Conservation (phyloP, 2,888 invertebrate species). For the Habroteleia sp. region DNA sequence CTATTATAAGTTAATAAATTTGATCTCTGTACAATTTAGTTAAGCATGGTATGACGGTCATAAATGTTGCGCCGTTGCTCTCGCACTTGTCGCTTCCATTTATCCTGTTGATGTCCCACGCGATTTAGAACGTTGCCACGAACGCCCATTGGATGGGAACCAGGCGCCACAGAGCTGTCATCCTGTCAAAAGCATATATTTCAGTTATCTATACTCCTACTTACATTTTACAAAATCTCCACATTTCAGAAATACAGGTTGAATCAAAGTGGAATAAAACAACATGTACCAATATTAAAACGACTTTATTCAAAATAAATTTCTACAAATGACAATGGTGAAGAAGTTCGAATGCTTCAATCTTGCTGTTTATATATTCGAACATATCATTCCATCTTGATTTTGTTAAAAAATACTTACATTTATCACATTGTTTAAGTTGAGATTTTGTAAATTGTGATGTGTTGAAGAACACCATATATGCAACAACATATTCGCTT, state of each 20-base stretch:
- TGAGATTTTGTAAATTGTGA: slow-evolving; percentile 30
- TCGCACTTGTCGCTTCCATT: slow-evolving; percentile 98
- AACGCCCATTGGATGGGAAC: slow-evolving; percentile 89
- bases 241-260: neutral
- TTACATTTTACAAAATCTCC: slow-evolving; percentile 45
- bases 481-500: slow-evolving; percentile 4
- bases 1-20: slow-evolving; percentile 8
- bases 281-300: slow-evolving; percentile 1
- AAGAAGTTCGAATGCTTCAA: no score
- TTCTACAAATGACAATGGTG: slow-evolving; percentile 10
- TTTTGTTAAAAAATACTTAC: neutral
- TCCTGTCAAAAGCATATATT: slow-evolving; percentile 74
- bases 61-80: slow-evolving; percentile 98
- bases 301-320: slow-evolving; percentile 32
- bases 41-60: slow-evolving; percentile 98
- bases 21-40: slow-evolving; percentile 83
- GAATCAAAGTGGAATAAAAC: slow-evolving; percentile 17
- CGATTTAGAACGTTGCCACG: slow-evolving; percentile 92
- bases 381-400: neutral
- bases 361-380: no score
- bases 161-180: slow-evolving; percentile 85
- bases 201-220: slow-evolving; percentile 5
- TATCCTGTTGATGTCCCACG: slow-evolving; percentile 97
- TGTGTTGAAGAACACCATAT: slow-evolving; percentile 3
- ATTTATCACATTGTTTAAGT: slow-evolving; percentile 16